Base-by-base conservation (phyloP, 1,140 invertebrate genomes). In the Scaptomyza montana region DNA sequence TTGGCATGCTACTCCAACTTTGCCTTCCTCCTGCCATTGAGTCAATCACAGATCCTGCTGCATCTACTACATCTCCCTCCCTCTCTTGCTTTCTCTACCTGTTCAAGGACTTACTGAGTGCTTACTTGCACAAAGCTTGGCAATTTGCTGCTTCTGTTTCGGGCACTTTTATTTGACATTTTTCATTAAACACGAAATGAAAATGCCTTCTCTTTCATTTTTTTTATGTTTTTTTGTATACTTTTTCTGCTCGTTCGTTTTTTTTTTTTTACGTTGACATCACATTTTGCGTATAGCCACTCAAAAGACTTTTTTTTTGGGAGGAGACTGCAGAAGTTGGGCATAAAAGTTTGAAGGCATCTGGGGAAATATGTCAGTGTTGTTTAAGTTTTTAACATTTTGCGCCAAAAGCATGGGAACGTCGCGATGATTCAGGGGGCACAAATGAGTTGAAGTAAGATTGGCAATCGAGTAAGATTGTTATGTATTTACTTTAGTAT, bases 101-200 rank as follows among this genome's bases (percentile, higher is more conserved):
- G 70, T 50, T 55, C 64, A 68, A 73, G 70, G 64, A 68, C 70
- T 67, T 10, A 21, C 39, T 12, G 60, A 68, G 28, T 46, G 36
- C 62, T 70, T 86, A 65, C 55, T 33, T 64, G 81, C 82, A 87
- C 82, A 78, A 87, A 89, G 82, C 79, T 62, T 72, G 72, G 78
- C 79, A 87, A 78, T 87, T 86, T 86, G 84, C 76, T 69, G 43
- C 56, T 68, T 87, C 79, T 87, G 78, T 87, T 82, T 87, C 87
- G 78, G 76, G 84, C 82, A 87, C 82, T 87, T 87, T 87, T 87
- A 87, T 87, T 87, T 87, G 82, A 87, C 84, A 89, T 87, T 89
- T 87, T 87, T 89, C 82, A 87, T 89, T 89, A 89, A 82, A 87
- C 84, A 82, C 75, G 72, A 87, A 76, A 77, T 79, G 81, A 86